Conservation (phyloP, 1,140 invertebrate species). For the Littorina saxatilis region DNA sequence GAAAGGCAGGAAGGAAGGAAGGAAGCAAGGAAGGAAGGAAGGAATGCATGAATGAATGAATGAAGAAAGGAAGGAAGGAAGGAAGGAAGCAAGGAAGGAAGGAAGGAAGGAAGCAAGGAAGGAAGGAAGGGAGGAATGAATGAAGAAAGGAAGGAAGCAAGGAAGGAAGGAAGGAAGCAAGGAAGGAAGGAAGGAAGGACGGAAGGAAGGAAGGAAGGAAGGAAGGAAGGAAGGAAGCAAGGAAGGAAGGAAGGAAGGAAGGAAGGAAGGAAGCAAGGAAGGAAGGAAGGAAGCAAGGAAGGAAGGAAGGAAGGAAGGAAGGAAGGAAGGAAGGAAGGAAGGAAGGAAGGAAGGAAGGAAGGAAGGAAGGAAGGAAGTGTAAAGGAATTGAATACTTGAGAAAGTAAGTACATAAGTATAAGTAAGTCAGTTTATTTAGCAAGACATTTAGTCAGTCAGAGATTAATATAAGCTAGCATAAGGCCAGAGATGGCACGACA, state of each 20-base stretch:
- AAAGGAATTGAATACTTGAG: not conserved
- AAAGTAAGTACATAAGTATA: not conserved
- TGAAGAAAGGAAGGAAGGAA: conserved; percentile 6
- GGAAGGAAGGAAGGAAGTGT: conserved; percentile 18
- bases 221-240: conserved; percentile 25
- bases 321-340: conserved; percentile 14
- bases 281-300: conserved; percentile 38
- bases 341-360: conserved; percentile 17
- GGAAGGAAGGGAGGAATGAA: too few relatives aligned
- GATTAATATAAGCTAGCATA: too few relatives aligned
- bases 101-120: not conserved
- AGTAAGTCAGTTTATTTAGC: too few relatives aligned
- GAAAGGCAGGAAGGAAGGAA: not conserved
- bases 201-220: conserved; percentile 12
- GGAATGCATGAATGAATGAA: too few relatives aligned
- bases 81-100: conserved; percentile 1
- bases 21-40: not conserved
- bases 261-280: conserved; percentile 35
- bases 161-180: conserved; percentile 7
- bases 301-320: conserved; percentile 30
- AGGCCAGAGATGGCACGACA: too few relatives aligned
- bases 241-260: conserved; percentile 21
- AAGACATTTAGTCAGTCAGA: too few relatives aligned
- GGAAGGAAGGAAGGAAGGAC: conserved; percentile 16
- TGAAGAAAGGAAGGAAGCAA: not conserved